These are phyloP conservation scores for Ceratina australensis DNA, from an alignment of 1,140 invertebrate genomes.

Conservation along the genomic window DNA sequence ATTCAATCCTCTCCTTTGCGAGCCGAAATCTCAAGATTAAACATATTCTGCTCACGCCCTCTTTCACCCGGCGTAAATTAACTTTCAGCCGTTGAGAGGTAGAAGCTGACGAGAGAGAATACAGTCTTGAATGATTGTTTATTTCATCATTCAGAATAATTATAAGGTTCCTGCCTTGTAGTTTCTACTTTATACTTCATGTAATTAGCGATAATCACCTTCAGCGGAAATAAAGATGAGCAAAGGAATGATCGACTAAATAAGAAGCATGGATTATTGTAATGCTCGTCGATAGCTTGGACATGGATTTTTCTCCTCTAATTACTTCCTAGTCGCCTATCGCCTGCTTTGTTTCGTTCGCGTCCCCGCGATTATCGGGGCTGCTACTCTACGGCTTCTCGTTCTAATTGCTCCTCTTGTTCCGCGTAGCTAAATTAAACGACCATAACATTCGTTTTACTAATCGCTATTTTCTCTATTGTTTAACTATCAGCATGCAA, in stretches of 20 bases:
- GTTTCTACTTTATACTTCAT: too few species aligned
- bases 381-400: slow-evolving; percentile 53
- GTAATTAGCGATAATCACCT: too few species aligned
- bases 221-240: too few species aligned
- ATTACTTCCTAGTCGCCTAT: slow-evolving; percentile 52
- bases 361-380: slow-evolving; percentile 41
- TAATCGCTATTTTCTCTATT: too few species aligned
- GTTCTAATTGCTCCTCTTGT: slow-evolving; percentile 52
- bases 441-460: not conserved
- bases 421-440: slow-evolving; percentile 24
- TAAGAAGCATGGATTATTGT: slow-evolving; percentile 36
- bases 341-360: slow-evolving; percentile 48
- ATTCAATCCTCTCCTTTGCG: slow-evolving; percentile 69
- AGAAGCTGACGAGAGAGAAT: too few species aligned
- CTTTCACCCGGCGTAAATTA: not conserved
- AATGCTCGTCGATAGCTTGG: too few species aligned
- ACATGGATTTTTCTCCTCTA: slow-evolving; percentile 40
- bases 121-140: too few species aligned
- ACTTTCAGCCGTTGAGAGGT: not conserved
- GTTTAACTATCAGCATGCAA: too few species aligned
- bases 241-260: slow-evolving; percentile 1
- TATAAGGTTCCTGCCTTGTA: too few species aligned
- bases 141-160: too few species aligned
- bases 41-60: slow-evolving; percentile 64
- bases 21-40: slow-evolving; percentile 73